Evolutionary conservation across 2,113 vertebrate species (phyloP), one percentile per base, ranked within the genome.

Genomic region (Lycocorax pyrrhopterus): DNA sequence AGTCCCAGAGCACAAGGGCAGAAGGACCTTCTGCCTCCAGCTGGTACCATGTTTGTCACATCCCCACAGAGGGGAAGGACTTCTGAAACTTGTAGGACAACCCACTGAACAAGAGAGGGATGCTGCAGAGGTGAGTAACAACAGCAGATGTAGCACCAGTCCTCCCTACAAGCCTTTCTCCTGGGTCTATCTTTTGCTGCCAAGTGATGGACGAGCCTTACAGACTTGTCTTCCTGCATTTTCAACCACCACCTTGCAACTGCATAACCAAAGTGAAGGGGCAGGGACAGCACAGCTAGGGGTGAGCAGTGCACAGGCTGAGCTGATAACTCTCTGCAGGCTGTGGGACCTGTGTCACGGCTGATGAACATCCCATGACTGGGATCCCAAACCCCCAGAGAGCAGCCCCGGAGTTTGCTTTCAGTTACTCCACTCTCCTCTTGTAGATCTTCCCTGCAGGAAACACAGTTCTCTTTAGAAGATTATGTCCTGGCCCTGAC

Each of bases 381-480:
- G n/a, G n/a, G n/a, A n/a, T n/a, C n/a, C n/a, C n/a, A n/a, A n/a
- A n/a, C n/a, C n/a, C 89, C 58, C 32, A 66, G 58, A 67, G 18
- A 79, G 37, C 52, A 82, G 37, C n/a, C 25, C 15, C 2, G 0
- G 63, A 63, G 13, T 79, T 91, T 37, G 19, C 35, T 89, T 84
- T 84, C 1, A 1, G 39, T 69, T 69, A 47, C 25, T 55, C 11
- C 0, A 0, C 16, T 63, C 7, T 67, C 5, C 44, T 78, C 13
- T 71, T 13, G 13, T 16, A 75, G 25, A 23, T 73, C 62, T 84
- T 68, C 83, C 66, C 58, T 6, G 3, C 47, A 84, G 47, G 55
- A 88, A 80, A 46, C 9, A 44, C 37, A 62, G 0, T n/a, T 81
- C 43, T 75, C 26, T 77, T 35, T 55, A 83, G 51, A 76, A 85